Percentiles rank a stretch among this genome's conserved stretches.
phyloP scores from a whole-genome alignment of 2,113 vertebrate species.

The Camelus dromedarius region DNA sequence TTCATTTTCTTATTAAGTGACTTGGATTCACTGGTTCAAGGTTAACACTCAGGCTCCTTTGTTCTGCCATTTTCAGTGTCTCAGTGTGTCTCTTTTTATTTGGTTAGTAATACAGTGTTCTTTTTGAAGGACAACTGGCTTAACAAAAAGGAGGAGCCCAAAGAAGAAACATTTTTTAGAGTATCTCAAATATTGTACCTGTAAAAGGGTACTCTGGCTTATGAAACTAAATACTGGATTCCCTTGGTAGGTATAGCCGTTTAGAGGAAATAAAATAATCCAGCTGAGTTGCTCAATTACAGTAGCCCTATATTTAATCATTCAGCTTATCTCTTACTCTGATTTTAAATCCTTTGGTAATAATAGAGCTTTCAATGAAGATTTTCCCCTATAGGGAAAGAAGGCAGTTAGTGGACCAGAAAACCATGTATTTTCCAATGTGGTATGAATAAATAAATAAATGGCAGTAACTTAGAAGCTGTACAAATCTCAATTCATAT shows the following conservation, averaged over 20 bases:
- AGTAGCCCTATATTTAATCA: neutral
- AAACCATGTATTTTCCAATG: neutral
- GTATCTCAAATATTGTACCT: neutral
- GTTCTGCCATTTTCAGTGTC: neutral
- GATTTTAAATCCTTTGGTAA: conserved; percentile 18
- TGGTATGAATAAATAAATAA: neutral
- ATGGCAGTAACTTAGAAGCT: neutral
- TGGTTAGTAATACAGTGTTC: neutral
- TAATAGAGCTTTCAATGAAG: neutral
- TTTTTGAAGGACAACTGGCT: neutral
- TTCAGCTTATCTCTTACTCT: neutral
- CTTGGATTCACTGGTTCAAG: neutral
- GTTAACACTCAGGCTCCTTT: neutral
- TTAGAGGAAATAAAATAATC: conserved; percentile 19
- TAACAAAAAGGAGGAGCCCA: neutral
- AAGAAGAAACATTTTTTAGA: neutral
- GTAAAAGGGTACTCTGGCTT: neutral
- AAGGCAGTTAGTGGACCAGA: neutral
- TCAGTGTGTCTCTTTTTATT: neutral
- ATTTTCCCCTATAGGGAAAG: neutral
- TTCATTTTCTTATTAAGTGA: neutral
- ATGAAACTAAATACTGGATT: neutral
- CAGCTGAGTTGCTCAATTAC: neutral
- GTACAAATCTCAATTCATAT: neutral
- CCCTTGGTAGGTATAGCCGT: neutral